phyloP scores from a whole-genome alignment of 2,113 vertebrate species.

The Tricholaema leucomelas region DNA sequence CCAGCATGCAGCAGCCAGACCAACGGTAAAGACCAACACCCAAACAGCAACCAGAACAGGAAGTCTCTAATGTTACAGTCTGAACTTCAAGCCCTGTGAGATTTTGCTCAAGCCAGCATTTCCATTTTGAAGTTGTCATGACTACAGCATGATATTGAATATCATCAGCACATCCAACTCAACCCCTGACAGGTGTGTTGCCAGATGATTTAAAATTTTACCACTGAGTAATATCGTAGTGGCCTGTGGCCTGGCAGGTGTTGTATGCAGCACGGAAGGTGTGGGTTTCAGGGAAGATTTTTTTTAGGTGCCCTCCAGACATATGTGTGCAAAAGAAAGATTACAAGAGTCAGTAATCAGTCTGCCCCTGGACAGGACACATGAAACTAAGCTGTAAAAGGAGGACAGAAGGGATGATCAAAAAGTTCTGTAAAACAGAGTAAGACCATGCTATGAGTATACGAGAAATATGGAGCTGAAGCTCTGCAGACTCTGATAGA shows the following conservation, averaged over 20 bases:
- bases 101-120: no score
- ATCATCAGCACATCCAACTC: no score
- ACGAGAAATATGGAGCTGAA: fast-evolving
- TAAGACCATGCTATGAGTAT: not conserved
- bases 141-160: no score
- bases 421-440: not conserved
- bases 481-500: not conserved
- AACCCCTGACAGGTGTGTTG: not conserved
- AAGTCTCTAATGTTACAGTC: no score
- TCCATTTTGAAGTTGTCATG: no score
- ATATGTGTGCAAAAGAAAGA: not conserved
- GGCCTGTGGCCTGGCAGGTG: not conserved
- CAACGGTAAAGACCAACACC: no score
- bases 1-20: no score
- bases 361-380: not conserved
- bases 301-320: not conserved
- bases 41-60: no score
- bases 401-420: not conserved
- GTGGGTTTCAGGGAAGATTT: not conserved
- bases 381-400: not conserved
- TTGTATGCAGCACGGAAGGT: not conserved
- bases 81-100: no score
- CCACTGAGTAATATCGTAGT: not conserved
- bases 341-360: not conserved
- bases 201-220: not conserved